Percentiles rank a stretch among this genome's conserved stretches.
Conservation (phyloP, 2,113 vertebrate genomes). For the Sphaerodactylus townsendi region DNA sequence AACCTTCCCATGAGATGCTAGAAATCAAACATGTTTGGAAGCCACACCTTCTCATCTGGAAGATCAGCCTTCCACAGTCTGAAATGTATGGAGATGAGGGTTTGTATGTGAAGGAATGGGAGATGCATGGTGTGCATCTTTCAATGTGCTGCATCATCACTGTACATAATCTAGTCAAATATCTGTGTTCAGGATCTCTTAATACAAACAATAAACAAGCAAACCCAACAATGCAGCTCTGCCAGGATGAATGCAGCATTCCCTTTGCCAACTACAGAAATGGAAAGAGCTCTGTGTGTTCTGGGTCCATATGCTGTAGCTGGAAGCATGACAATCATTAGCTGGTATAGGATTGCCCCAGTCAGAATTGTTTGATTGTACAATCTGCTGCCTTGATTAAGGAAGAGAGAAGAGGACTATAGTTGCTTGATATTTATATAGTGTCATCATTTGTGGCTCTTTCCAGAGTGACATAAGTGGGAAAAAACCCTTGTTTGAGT, state of each 20-base stretch:
- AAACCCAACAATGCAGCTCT: not conserved
- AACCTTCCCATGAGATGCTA: too few relatives aligned
- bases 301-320: not conserved
- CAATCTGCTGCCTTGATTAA: not conserved
- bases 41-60: too few relatives aligned
- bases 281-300: not conserved
- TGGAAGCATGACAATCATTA: not conserved
- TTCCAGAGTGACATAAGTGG: not conserved
- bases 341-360: not conserved
- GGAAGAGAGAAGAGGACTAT: not conserved
- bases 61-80: too few relatives aligned
- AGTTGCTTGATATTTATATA: not conserved
- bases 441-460: too few relatives aligned
- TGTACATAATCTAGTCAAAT: not conserved
- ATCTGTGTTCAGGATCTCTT: not conserved
- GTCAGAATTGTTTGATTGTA: not conserved
- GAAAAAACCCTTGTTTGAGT: not conserved
- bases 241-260: not conserved
- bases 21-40: too few relatives aligned
- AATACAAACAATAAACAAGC: not conserved
- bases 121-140: not conserved
- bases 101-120: too few relatives aligned
- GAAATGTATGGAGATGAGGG: too few relatives aligned
- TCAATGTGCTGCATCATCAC: not conserved
- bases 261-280: not conserved